Percentiles rank a stretch among this genome's conserved stretches.
Conservation (phyloP, 2,113 vertebrate species). For the Nanorana parkeri region DNA sequence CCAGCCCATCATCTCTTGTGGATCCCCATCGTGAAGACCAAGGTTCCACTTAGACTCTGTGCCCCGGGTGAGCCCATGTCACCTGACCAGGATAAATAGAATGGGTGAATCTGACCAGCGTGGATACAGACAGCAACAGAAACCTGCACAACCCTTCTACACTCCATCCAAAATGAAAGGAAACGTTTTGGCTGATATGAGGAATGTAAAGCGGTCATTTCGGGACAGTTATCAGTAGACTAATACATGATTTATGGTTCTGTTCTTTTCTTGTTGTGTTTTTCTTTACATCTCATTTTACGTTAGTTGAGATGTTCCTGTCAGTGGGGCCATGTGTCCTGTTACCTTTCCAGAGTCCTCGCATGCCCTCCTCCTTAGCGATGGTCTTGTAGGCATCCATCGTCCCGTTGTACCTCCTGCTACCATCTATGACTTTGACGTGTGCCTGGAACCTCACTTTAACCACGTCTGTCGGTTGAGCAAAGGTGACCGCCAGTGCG, state of each 20-base stretch:
- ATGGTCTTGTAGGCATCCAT: constrained; percentile 87
- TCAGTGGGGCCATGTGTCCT: not conserved
- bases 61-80: too few relatives aligned
- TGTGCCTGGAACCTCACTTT: constrained; percentile 89
- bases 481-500: constrained; percentile 85
- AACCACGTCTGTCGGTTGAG: constrained; percentile 91
- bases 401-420: constrained; percentile 82
- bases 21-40: too few relatives aligned
- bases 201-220: too few relatives aligned
- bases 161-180: too few relatives aligned
- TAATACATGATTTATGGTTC: not conserved
- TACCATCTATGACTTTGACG: constrained; percentile 67
- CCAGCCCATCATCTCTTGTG: too few relatives aligned
- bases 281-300: not conserved
- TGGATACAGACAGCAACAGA: too few relatives aligned
- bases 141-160: too few relatives aligned
- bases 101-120: too few relatives aligned
- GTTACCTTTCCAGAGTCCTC: constrained; percentile 88
- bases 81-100: too few relatives aligned
- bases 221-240: not conserved
- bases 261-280: not conserved
- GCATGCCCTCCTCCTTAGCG: constrained; percentile 81
- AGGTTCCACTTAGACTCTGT: too few relatives aligned
- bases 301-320: not conserved
- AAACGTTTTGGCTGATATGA: too few relatives aligned